Evolutionary conservation across 2,797 vertebrate genomes (phyloP).

Genomic region (Epinephelus malabaricus): DNA sequence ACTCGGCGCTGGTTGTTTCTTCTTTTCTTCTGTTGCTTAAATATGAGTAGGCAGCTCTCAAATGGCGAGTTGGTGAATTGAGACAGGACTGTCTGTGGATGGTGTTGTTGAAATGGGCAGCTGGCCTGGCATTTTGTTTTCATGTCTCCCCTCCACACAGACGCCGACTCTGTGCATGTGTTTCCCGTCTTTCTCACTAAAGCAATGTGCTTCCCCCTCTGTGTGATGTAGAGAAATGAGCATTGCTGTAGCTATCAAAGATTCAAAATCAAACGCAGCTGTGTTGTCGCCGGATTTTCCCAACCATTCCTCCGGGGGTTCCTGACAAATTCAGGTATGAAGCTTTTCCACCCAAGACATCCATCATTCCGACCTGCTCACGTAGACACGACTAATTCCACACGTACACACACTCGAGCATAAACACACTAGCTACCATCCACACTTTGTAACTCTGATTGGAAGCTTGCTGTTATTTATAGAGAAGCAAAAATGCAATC

Average conservation of each 20-base stretch:
- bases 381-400: conserved; percentile 23
- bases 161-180: conserved; percentile 37
- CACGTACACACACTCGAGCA: conserved; percentile 21
- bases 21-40: conserved; percentile 17
- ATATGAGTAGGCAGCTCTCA: conserved; percentile 45
- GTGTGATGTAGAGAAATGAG: conserved; percentile 59
- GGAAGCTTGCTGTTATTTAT: conserved; percentile 62
- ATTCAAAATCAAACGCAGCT: conserved; percentile 48
- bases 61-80: conserved; percentile 29
- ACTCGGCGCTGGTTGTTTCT: conserved; percentile 6
- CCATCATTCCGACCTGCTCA: conserved; percentile 53
- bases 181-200: conserved; percentile 35
- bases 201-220: conserved; percentile 37
- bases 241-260: conserved; percentile 56
- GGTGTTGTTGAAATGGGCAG: conserved; percentile 53
- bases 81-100: conserved; percentile 47
- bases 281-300: conserved; percentile 46
- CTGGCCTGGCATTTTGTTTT: conserved; percentile 51
- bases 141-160: conserved; percentile 19
- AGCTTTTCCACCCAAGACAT: conserved; percentile 48
- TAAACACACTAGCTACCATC: conserved; percentile 9
- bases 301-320: conserved; percentile 47
- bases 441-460: conserved; percentile 56
- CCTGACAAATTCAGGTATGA: conserved; percentile 43
- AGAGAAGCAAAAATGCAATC: conserved; percentile 41